Evolutionary conservation across 2,888 invertebrate genomes (phyloP), one percentile per base, ranked within the genome.

Genomic region (Lepidocyrtoides sp.): DNA sequence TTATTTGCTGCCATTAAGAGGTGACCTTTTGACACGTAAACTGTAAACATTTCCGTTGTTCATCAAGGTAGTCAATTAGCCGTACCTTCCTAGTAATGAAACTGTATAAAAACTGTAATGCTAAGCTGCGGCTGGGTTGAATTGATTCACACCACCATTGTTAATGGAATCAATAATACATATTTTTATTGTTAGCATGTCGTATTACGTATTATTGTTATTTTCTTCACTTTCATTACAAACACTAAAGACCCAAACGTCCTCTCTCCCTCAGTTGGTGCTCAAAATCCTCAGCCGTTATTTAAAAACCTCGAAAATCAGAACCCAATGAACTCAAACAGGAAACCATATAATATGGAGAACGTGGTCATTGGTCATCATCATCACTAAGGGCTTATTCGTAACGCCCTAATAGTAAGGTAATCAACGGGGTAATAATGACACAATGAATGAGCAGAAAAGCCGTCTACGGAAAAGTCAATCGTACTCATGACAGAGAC

Each of bases 381-480:
- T 51, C 81, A 79, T 54, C 79, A 72, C 54, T 14, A 5, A 75
- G 48, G 20, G 36, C 51, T 36, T 32, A 41, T 54, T 81, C 44
- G 36, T 54, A 81, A 69, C 81, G 72, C 88, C 81, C 81, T 81
- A 81, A 88, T 81, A 69, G 66, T 41, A 36, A 54, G 57, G 81
- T 81, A 88, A 88, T 88, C 88, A 88, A 81, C 36, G 17, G 29
- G 29, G 69, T 14, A 69, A 81, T 81, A 57, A 66, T 81, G 54
- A 81, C 54, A 51, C 29, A 85, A 66, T 66, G 44, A 69, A 84
- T 84, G 83, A 84, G 75, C 44, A 41, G 77, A 77, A 57, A 57
- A 36, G 75, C 86, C 86, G 86, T 86, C 75, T 60, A 86, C 36
- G 72, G 60, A 77, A 86, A 66, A 57, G 85, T 36, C 75, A 75